A percentile compares a stretch with the other conserved stretches of the same genome.
phyloP scores from a whole-genome alignment of 1,140 invertebrate genomes.

The Amyelois transitella region DNA sequence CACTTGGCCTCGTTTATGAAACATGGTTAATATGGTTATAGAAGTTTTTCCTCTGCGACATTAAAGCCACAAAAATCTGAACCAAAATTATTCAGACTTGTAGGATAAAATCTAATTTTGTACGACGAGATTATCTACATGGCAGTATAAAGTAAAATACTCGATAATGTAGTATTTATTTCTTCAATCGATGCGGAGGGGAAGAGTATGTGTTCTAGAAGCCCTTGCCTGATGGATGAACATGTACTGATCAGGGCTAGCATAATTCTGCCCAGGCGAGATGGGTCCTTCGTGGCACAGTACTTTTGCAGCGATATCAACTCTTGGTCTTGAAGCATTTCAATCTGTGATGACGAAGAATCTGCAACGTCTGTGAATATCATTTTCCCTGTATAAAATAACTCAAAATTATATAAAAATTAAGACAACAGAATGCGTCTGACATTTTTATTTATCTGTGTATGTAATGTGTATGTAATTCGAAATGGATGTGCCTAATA shows the following conservation, averaged over 20 bases:
- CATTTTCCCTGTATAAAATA: too few relatives aligned
- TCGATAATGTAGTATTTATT: slow-evolving; percentile 31
- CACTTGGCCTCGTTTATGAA: too few relatives aligned
- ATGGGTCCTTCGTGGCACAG: slow-evolving; percentile 72
- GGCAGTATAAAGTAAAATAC: slow-evolving; percentile 39
- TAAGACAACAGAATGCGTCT: too few relatives aligned
- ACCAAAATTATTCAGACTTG: too few relatives aligned
- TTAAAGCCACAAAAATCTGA: neutral
- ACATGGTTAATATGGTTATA: too few relatives aligned
- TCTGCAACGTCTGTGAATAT: slow-evolving; percentile 77
- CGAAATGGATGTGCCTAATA: too few relatives aligned
- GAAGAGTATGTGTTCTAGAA: slow-evolving; percentile 60
- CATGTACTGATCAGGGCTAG: slow-evolving; percentile 79
- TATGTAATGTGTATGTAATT: too few relatives aligned
- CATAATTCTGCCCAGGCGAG: slow-evolving; percentile 82
- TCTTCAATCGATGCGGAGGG: slow-evolving; percentile 28
- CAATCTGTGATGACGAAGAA: slow-evolving; percentile 77
- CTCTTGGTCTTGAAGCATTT: slow-evolving; percentile 85
- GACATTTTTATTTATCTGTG: too few relatives aligned
- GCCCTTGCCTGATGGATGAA: slow-evolving; percentile 70
- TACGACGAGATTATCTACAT: slow-evolving; percentile 8
- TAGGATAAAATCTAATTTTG: too few relatives aligned
- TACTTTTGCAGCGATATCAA: slow-evolving; percentile 83
- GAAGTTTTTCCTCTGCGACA: too few relatives aligned
- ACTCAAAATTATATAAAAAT: too few relatives aligned